phyloP scores from a whole-genome alignment of 2,113 vertebrate genomes.

The Peromyscus californicus region DNA sequence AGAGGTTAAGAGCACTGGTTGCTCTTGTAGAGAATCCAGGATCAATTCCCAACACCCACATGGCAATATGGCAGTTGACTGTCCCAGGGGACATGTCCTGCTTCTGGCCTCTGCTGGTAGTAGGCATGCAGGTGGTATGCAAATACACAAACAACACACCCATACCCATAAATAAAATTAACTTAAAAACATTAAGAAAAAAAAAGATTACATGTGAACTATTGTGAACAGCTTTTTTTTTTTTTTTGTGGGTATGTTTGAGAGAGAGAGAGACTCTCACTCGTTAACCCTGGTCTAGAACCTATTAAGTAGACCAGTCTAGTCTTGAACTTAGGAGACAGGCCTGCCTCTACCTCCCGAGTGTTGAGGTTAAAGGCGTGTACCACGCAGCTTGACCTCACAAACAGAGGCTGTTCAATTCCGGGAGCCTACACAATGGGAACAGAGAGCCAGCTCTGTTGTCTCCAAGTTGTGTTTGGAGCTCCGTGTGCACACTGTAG shows the following conservation, averaged over 20 bases:
- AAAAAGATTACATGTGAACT: background rate
- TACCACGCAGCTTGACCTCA: background rate
- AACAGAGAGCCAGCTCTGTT: background rate
- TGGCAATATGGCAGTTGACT: background rate
- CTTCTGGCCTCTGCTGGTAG: background rate
- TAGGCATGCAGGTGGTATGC: background rate
- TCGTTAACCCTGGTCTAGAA: background rate
- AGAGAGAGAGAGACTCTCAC: background rate
- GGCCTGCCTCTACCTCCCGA: no score
- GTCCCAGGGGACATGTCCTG: background rate
- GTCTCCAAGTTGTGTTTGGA: background rate
- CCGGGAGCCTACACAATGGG: background rate
- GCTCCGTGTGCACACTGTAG: background rate
- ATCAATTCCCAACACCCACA: background rate
- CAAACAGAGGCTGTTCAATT: background rate
- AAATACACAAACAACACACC: background rate
- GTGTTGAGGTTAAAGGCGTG: background rate
- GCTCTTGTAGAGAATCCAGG: background rate
- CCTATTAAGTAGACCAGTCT: background rate
- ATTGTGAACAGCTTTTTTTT: background rate
- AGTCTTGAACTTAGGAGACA: background rate
- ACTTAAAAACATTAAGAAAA: background rate
- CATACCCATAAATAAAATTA: background rate
- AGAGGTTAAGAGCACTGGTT: background rate
- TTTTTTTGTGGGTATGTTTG: background rate